Evolutionary conservation across 2,888 invertebrate genomes (phyloP).

Genomic region (Trissonchulus latispiculum): DNA sequence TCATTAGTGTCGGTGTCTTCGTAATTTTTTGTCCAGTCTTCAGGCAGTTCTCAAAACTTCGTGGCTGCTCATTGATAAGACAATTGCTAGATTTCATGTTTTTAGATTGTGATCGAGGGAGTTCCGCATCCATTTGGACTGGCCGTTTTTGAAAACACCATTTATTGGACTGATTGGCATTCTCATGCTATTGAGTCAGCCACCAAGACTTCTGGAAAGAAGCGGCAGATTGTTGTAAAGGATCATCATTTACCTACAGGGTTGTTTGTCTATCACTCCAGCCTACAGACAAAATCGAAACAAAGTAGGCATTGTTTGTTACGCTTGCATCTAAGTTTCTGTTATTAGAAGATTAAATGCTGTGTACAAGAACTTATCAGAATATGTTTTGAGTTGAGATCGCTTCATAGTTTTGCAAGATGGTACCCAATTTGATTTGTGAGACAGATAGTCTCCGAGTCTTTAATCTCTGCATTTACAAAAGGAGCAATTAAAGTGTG

Average conservation of each 20-base stretch:
- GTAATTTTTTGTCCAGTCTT: too few relatives aligned
- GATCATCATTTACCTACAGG: constrained; percentile 7
- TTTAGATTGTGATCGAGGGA: constrained; percentile 40
- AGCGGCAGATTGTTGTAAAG: not conserved
- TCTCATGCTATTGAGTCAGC: constrained; percentile 55
- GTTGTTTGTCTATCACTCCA: not conserved
- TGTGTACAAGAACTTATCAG: too few relatives aligned
- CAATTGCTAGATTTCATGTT: too few relatives aligned
- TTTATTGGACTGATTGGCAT: constrained; percentile 90
- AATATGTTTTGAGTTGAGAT: not conserved
- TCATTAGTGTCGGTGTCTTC: too few relatives aligned
- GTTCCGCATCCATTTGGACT: constrained; percentile 78
- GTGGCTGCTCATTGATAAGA: too few relatives aligned
- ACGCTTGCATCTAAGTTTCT: too few relatives aligned
- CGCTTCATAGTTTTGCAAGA: not conserved
- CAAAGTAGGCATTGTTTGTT: too few relatives aligned
- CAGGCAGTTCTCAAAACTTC: too few relatives aligned
- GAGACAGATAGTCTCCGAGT: too few relatives aligned
- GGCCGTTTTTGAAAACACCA: constrained; percentile 68
- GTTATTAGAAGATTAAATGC: too few relatives aligned
- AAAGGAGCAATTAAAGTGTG: not conserved
- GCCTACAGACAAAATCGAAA: not conserved
- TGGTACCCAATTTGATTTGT: too few relatives aligned
- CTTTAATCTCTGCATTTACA: not conserved
- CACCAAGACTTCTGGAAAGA: not conserved